Percentiles rank a stretch among this genome's conserved stretches.
phyloP scores from a whole-genome alignment of 2,888 invertebrate species.

The Lamellibrachia columna region DNA sequence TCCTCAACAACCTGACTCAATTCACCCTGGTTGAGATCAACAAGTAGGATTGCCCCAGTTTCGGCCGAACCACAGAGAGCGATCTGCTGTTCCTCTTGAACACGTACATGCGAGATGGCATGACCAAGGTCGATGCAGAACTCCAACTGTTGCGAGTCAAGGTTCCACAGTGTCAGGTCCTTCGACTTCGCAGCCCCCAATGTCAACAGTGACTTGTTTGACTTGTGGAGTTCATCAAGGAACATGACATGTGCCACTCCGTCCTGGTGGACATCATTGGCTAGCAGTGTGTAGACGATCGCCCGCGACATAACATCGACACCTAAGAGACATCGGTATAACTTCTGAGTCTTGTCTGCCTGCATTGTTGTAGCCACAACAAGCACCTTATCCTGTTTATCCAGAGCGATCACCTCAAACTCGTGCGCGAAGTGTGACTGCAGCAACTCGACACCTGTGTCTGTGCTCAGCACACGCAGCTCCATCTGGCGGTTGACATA shows the following conservation, averaged over 20 bases:
- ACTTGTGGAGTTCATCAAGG: slow-evolving; percentile 17
- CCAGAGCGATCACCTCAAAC: slow-evolving; percentile 37
- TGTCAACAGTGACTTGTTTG: slow-evolving; percentile 28
- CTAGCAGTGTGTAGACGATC: slow-evolving; percentile 31
- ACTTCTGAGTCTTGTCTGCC: not conserved
- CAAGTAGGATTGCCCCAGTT: slow-evolving; percentile 26
- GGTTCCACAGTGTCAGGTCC: slow-evolving; percentile 39
- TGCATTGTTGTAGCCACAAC: slow-evolving; percentile 33
- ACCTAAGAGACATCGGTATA: slow-evolving; percentile 34
- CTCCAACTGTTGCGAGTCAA: slow-evolving; percentile 29
- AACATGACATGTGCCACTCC: slow-evolving; percentile 32
- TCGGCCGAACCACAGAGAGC: slow-evolving; percentile 29
- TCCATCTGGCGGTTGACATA: slow-evolving; percentile 39
- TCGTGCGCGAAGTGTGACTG: slow-evolving; percentile 29
- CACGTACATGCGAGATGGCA: slow-evolving; percentile 25
- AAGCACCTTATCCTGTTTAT: slow-evolving; percentile 30
- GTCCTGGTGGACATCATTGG: slow-evolving; percentile 34
- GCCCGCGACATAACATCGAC: slow-evolving; percentile 34
- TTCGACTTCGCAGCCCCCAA: slow-evolving; percentile 32
- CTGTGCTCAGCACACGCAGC: slow-evolving; percentile 37
- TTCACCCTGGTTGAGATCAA: slow-evolving; percentile 31
- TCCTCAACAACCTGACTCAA: slow-evolving; percentile 22
- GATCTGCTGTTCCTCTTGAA: slow-evolving; percentile 19
- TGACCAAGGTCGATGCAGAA: slow-evolving; percentile 28
- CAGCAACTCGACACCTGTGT: slow-evolving; percentile 37